Conservation (phyloP, 1,140 invertebrate genomes). For the Dysdera silvatica region DNA sequence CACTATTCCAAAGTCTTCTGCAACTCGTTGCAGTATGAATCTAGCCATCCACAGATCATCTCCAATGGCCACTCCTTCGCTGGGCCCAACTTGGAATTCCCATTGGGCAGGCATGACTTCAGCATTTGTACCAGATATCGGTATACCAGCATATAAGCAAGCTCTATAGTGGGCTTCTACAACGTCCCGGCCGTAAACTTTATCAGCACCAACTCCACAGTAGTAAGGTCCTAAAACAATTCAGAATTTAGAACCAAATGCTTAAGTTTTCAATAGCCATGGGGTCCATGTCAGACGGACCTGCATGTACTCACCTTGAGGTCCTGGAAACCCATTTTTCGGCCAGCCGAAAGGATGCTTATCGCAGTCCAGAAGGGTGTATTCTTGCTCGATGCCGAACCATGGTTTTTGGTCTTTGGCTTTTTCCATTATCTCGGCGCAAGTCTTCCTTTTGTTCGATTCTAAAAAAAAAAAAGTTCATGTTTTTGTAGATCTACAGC, state of each 20-base stretch:
- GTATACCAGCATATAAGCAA: conserved; percentile 82
- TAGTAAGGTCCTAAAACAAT: conserved; percentile 73
- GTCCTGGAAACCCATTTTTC: conserved; percentile 83
- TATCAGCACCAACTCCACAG: conserved; percentile 89
- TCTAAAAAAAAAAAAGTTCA: conserved; percentile 49
- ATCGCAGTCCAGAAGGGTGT: conserved; percentile 82
- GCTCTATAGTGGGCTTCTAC: conserved; percentile 77
- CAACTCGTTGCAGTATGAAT: conserved; percentile 72
- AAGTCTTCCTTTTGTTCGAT: conserved; percentile 37
- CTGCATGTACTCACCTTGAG: conserved; percentile 49
- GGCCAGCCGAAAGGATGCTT: conserved; percentile 90
- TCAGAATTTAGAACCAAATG: not conserved
- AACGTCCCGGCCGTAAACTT: conserved; percentile 86
- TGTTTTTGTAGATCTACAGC: too few relatives aligned
- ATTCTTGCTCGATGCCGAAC: conserved; percentile 94
- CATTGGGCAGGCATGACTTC: conserved; percentile 85
- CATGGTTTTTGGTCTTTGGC: conserved; percentile 64
- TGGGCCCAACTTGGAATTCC: conserved; percentile 62
- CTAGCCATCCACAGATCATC: conserved; percentile 87
- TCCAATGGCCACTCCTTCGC: conserved; percentile 69
- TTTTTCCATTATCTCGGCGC: conserved; percentile 45
- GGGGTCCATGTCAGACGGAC: too few relatives aligned
- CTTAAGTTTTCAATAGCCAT: not conserved
- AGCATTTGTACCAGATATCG: conserved; percentile 82
- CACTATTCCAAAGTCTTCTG: conserved; percentile 84